Evolutionary conservation across 2,888 invertebrate genomes (phyloP), one percentile per base, ranked within the genome.

Genomic region (Drosophila monieri): DNA sequence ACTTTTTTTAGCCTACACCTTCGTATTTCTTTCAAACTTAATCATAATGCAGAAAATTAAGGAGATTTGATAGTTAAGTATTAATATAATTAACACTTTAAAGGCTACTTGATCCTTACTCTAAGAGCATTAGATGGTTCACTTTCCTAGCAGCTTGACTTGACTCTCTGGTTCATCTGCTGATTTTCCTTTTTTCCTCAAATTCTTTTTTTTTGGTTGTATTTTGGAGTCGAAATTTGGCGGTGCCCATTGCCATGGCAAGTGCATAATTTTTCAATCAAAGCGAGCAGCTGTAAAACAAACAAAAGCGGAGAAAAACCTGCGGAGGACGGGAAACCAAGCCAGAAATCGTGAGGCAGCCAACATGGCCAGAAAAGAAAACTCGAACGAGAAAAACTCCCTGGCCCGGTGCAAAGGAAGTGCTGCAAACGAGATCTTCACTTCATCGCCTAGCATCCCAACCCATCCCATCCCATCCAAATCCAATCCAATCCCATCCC

Each of bases 211-310:
- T 48, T 69, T n/a, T n/a, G n/a, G 66, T 49, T 48, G 59, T 32
- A 52, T 66, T 73, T 68, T 60, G 60, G 58, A 61, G 77, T 74
- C 80, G 85, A 74, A 80, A 72, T 86, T 86, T 80, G 85, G 86
- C 75, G 75, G 77, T 84, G 85, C 80, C 86, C 88, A 85, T 75
- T 81, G 80, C 76, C 83, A 78, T 88, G 84, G 88, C 83, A 84
- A 84, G 83, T 84, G 83, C 83, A 84, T 84, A 84, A 84, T 84
- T 84, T 84, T 84, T 84, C 83, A 84, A 84, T 84, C 83, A 84
- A 88, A 83, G 80, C 86, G 68, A 85, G 81, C 88, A 83, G 86
- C 88, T 88, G 88, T 88, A 83, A 70, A 88, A 59, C 81, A 83
- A 87, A 88, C 80, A 85, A 76, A 77, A 65, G 70, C 77, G 56